Evolutionary conservation across 2,797 vertebrate species (phyloP), one percentile per base, ranked within the genome.

Genomic region (Myotis pilosus): DNA sequence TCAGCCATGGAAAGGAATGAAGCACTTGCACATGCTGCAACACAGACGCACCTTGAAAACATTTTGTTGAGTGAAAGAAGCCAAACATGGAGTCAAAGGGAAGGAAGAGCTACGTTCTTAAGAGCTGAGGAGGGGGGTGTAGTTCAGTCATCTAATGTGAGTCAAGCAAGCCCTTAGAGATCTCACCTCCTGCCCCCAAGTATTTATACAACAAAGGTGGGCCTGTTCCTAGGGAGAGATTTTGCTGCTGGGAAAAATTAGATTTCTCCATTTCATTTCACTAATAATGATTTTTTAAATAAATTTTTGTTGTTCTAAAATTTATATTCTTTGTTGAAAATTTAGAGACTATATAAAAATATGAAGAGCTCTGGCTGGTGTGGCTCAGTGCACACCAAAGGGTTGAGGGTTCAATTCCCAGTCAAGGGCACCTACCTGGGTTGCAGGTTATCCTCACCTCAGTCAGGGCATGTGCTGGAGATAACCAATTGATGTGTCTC

Each of bases 181-280:
- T 1, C 44, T 68, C 16, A 17, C 19, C 6, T 22, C 15, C 1
- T 3, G 8, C 13, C 8, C 25, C 5, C n/a, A 64, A 83, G 30
- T 60, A 23, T 62, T 62, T 20, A 30, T 22, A 12, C n/a, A 38
- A 1, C 9, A 33, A 19, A 87, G 17, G 5, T 20, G 47, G 44
- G n/a, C 64, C 3, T 53, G n/a, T 83, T 33, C 13, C 28, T 30
- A 19, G 47, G 79, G 47, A 79, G 17, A 51, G 64, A 91, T 22
- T 33, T 25, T 25, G 38, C 51, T 68, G 28, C 79, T 66, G n/a
- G n/a, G 36, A 76, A 91, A 57, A 79, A 36, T n/a, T 11, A 74
- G 64, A 57, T 88, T 88, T 79, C 49, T 74, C 33, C 72, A 47
- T 69, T 95, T 88, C 28, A n/a, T 80, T 68, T 88, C 47, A 53